phyloP scores from a whole-genome alignment of 2,113 vertebrate species.

The Vanacampus margaritifer region DNA sequence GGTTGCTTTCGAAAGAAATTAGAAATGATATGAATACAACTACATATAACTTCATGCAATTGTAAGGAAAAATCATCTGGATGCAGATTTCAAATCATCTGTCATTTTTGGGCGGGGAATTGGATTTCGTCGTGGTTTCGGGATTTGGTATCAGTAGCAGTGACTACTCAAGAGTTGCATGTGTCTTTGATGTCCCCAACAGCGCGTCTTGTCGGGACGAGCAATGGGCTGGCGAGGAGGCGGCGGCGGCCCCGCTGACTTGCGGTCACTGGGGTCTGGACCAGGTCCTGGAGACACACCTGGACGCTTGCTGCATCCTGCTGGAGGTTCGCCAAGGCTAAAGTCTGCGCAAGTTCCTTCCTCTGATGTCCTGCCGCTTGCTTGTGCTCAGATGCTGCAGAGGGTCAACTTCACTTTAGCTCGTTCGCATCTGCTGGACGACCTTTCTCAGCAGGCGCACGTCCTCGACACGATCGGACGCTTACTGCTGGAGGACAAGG shows the following conservation, averaged over 20 bases:
- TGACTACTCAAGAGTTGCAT: too few relatives aligned
- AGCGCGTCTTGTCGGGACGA: too few relatives aligned
- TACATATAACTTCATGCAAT: too few relatives aligned
- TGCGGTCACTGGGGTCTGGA: slow-evolving; percentile 82
- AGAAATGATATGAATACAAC: too few relatives aligned
- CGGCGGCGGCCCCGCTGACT: slow-evolving; percentile 61
- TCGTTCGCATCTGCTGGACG: slow-evolving; percentile 60
- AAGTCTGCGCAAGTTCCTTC: neutral
- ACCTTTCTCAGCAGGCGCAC: slow-evolving; percentile 59
- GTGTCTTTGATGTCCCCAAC: too few relatives aligned
- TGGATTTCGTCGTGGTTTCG: too few relatives aligned
- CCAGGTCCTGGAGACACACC: slow-evolving; percentile 75
- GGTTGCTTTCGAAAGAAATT: too few relatives aligned
- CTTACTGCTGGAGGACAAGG: slow-evolving; percentile 59
- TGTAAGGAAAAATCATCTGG: too few relatives aligned
- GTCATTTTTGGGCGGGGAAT: too few relatives aligned
- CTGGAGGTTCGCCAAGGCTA: slow-evolving; percentile 55
- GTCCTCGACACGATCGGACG: slow-evolving; percentile 59
- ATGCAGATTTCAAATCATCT: too few relatives aligned
- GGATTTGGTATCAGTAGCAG: too few relatives aligned
- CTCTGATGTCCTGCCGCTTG: neutral
- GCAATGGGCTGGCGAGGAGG: slow-evolving; percentile 46
- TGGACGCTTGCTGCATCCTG: slow-evolving; percentile 81
- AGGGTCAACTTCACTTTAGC: slow-evolving; percentile 41
- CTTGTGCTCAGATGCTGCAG: slow-evolving; percentile 51